Conservation (phyloP, 2,888 invertebrate species). For the Apoda limacodes region DNA sequence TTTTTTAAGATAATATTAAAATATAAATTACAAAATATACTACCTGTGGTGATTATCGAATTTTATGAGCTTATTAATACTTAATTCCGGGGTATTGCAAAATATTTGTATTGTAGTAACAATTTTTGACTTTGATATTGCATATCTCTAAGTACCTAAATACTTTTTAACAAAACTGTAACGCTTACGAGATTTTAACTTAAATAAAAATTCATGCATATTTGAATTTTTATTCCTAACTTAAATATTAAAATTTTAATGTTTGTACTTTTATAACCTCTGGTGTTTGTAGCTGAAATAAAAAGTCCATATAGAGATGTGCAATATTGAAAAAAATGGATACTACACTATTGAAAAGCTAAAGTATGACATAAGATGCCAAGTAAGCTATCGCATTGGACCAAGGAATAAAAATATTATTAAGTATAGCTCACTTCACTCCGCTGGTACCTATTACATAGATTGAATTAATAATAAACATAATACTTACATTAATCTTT, state of each 20-base stretch:
- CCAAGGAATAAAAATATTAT: conserved; percentile 53
- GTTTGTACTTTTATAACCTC: conserved; percentile 22
- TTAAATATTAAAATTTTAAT: conserved; percentile 1
- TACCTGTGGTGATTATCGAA: conserved; percentile 67
- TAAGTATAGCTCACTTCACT: conserved; percentile 60
- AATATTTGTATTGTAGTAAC: conserved; percentile 25
- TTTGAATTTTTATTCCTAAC: conserved; percentile 7
- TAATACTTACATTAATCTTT: too few relatives aligned
- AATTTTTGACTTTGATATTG: conserved; percentile 32
- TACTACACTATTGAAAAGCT: conserved; percentile 28
- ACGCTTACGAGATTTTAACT: conserved; percentile 2
- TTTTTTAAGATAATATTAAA: conserved; percentile 50
- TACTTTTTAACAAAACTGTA: not conserved
- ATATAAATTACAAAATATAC: conserved; percentile 45
- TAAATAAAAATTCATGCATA: not conserved
- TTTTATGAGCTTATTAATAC: conserved; percentile 67
- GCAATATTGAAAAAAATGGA: conserved; percentile 37
- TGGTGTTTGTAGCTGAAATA: not conserved
- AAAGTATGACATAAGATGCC: conserved; percentile 58
- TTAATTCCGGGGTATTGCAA: conserved; percentile 52
- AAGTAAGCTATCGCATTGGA: conserved; percentile 61
- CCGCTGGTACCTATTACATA: conserved; percentile 30
- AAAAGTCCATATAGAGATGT: conserved; percentile 26
- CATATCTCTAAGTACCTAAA: conserved; percentile 30
- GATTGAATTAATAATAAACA: conserved; percentile 17